phyloP scores from a whole-genome alignment of 2,888 invertebrate species.

The Drosophila setosimentum region DNA sequence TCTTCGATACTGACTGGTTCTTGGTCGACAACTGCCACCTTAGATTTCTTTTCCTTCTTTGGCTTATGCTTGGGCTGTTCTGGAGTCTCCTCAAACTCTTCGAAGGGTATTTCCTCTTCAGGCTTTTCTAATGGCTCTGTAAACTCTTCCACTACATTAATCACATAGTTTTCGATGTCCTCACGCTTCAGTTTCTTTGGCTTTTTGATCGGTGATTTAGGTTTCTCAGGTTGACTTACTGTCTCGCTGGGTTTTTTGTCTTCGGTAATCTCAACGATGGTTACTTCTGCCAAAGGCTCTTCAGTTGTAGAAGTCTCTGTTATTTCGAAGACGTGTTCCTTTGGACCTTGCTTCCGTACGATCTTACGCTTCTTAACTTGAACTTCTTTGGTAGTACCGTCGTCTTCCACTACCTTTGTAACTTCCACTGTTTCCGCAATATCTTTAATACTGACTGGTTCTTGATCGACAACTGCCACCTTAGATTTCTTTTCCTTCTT shows the following conservation, averaged over 20 bases:
- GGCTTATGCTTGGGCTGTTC: not conserved
- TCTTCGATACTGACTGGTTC: constrained; percentile 55
- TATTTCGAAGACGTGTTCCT: constrained; percentile 85
- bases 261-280: constrained; percentile 64
- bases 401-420: constrained; percentile 69
- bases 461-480: constrained; percentile 84
- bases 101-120: not conserved
- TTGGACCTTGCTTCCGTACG: constrained; percentile 84
- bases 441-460: constrained; percentile 56
- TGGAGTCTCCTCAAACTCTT: constrained; percentile 51
- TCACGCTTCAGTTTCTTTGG: constrained; percentile 63
- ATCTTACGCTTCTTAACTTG: constrained; percentile 85
- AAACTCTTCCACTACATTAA: constrained; percentile 68
- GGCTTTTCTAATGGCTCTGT: constrained; percentile 8
- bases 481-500: constrained; percentile 83
- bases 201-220: constrained; percentile 56
- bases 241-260: constrained; percentile 46
- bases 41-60: not conserved
- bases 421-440: constrained; percentile 74
- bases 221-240: constrained; percentile 4
- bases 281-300: constrained; percentile 83
- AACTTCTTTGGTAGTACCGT: constrained; percentile 82
- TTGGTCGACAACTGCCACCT: not conserved
- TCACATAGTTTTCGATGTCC: constrained; percentile 68
- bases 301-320: constrained; percentile 84